Percentiles rank a stretch among this genome's conserved stretches.
Conservation (phyloP, 2,113 vertebrate genomes). For the Puffinus mauretanicus region DNA sequence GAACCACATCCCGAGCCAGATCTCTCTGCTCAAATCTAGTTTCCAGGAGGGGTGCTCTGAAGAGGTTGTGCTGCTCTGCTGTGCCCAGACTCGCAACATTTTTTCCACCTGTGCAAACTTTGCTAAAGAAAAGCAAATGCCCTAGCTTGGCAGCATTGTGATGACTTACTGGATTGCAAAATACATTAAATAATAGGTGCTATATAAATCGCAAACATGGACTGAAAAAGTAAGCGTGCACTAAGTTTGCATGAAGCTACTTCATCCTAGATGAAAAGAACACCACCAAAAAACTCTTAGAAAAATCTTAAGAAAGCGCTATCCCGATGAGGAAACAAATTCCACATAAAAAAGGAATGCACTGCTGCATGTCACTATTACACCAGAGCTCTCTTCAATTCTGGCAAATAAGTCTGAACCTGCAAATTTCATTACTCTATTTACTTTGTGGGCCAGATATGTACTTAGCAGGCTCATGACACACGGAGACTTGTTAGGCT, state of each 20-base stretch:
- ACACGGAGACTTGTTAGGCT: not conserved
- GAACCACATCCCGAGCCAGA: not conserved
- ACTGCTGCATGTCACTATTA: not conserved
- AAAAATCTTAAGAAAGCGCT: not conserved
- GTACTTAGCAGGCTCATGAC: not conserved
- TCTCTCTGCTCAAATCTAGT: not conserved
- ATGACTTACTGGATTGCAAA: not conserved
- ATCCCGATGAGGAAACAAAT: not conserved
- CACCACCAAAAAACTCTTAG: not conserved
- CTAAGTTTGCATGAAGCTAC: not conserved
- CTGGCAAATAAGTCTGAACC: not conserved
- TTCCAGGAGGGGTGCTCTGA: not conserved
- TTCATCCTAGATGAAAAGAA: not conserved
- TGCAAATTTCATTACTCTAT: not conserved
- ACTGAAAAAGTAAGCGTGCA: not conserved
- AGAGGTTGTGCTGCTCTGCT: not conserved
- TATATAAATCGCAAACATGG: not conserved
- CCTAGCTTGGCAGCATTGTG: not conserved
- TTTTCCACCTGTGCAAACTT: not conserved
- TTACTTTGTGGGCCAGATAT: not conserved
- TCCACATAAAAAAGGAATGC: not conserved
- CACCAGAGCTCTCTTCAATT: not conserved
- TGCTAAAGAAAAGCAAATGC: not conserved
- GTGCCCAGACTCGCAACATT: not conserved
- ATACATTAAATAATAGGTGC: not conserved